Conservation (phyloP, 2,113 vertebrate genomes). For the Brachypodius melanocephalos region DNA sequence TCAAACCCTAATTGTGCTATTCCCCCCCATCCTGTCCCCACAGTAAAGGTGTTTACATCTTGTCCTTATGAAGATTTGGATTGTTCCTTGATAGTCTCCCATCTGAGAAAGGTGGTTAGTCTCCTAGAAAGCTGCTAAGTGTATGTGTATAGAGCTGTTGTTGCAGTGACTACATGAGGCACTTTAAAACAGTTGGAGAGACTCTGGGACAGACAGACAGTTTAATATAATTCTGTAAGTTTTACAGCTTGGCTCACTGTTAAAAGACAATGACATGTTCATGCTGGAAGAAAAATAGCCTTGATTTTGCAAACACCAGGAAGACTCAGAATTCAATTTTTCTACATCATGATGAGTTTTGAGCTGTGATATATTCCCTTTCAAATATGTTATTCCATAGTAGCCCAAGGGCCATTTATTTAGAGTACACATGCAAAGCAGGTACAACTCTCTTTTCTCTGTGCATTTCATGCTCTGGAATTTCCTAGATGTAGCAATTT, state of each 20-base stretch:
- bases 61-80: not conserved
- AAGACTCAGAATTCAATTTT: not conserved
- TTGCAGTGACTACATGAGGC: not conserved
- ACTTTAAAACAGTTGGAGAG: not conserved
- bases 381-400: not conserved
- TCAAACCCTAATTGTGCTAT: not conserved
- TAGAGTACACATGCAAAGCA: not conserved
- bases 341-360: not conserved
- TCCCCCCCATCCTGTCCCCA: not conserved
- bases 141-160: not conserved
- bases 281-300: not conserved
- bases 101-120: not conserved
- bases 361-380: not conserved
- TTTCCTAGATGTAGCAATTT: not conserved
- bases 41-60: not conserved
- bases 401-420: not conserved
- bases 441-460: not conserved
- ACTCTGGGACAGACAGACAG: not conserved
- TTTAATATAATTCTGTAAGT: not conserved
- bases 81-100: not conserved
- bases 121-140: not conserved
- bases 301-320: not conserved
- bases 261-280: not conserved
- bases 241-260: not conserved
- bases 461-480: not conserved